Conservation (phyloP, 2,113 vertebrate genomes). For the Nematolebias whitei region DNA sequence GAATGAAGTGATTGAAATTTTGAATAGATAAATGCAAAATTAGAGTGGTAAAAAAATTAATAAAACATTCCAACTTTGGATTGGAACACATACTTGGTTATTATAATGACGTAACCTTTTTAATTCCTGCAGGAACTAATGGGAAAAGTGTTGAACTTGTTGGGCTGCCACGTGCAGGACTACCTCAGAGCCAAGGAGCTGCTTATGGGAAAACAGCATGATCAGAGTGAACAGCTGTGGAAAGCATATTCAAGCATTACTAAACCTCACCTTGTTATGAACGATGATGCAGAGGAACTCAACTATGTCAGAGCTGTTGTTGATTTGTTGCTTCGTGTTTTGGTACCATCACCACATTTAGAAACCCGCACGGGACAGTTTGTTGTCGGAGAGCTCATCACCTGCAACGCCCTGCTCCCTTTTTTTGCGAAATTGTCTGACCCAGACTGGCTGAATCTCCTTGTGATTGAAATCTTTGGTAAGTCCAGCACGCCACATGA, state of each 20-base stretch:
- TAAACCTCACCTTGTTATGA: slow-evolving; percentile 79
- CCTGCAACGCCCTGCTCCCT: slow-evolving; percentile 91
- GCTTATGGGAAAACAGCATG: not conserved
- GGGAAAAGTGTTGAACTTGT: slow-evolving; percentile 81
- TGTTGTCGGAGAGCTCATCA: slow-evolving; percentile 90
- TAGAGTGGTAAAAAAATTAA: too few species aligned
- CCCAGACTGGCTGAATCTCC: slow-evolving; percentile 91
- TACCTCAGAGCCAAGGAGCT: slow-evolving; percentile 81
- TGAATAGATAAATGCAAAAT: too few species aligned
- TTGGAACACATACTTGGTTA: not conserved
- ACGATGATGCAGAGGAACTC: slow-evolving; percentile 73
- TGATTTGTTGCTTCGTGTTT: slow-evolving; percentile 79
- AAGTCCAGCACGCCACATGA: slow-evolving; percentile 53
- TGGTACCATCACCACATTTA: slow-evolving; percentile 88
- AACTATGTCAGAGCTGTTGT: slow-evolving; percentile 81
- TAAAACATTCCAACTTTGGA: too few species aligned
- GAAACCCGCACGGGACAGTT: slow-evolving; percentile 87
- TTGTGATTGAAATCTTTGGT: slow-evolving; percentile 82
- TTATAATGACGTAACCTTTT: not conserved
- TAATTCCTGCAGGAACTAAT: slow-evolving; percentile 67
- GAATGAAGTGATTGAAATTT: too few species aligned
- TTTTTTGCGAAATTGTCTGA: slow-evolving; percentile 87
- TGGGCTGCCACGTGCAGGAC: slow-evolving; percentile 88
- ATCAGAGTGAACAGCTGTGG: slow-evolving; percentile 75
- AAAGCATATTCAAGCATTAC: slow-evolving; percentile 75